Base-by-base conservation (phyloP, 2,888 invertebrate genomes). In the Plutella xylostella region DNA sequence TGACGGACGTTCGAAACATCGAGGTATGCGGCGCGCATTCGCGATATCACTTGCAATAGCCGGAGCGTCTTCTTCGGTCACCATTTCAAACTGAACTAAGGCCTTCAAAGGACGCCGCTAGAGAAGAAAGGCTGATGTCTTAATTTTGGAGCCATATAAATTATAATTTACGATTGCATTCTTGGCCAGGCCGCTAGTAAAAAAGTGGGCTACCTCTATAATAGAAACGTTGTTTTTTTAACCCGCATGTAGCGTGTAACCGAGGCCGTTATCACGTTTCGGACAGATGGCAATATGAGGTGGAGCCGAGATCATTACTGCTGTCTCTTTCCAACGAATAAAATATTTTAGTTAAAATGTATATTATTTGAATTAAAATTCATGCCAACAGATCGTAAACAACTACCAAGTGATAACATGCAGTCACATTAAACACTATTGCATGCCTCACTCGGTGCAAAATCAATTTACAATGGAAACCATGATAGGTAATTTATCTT, bases 141-240 rank as follows among this genome's bases (percentile, higher is more conserved):
- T 74, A 77, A 83, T 83, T 83, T 70, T 60, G 63, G 63, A 66
- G 68, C 64, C 64, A 61, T 67, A 69, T 78, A 79, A 80, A 80
- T 80, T 80, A 82, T 82, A 82, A 79, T 80, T 80, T 82, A 82
- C 72, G 75, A 72, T 73, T 70, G 68, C 67, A 61, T 65, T 72
- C 57, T 62, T 72, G 67, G 71, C 57, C 64, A 60, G 60, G 63
- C 54, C 56, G 54, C 55, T 50, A 53, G 63, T 67, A 73, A 82
- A 82, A 80, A 82, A 79, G 63, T 61, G 66, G 61, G 52, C 62
- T 59, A 68, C 53, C 62, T 59, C 68, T 67, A 65, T 82, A 80
- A 83, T 83, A 83, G 83, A 83, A 61, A 71, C 65, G 72, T 83
- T 67, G 65, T 71, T 76, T 80, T 79, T 79, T 73, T 30, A 35